Conservation (phyloP, 1,140 invertebrate species). For the Drosophila triauraria region DNA sequence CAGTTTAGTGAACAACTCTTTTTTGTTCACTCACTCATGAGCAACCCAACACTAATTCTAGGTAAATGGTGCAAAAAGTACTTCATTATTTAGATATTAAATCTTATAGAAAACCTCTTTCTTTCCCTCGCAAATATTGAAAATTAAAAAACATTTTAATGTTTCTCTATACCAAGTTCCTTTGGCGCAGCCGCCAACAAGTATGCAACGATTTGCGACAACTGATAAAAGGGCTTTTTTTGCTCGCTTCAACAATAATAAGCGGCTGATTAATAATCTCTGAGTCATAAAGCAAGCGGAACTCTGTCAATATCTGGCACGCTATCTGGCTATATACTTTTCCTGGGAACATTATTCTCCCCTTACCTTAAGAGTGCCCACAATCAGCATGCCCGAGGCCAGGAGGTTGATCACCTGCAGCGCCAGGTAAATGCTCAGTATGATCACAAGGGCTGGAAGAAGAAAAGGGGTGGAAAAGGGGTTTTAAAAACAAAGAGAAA, state of each 20-base stretch:
- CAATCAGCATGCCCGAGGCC: constrained; percentile 51
- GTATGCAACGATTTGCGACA: neutral
- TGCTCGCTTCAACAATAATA: neutral
- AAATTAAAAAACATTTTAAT: too few species aligned
- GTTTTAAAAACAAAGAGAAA: neutral
- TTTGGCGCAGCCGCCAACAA: neutral
- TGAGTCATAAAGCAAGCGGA: constrained; percentile 2
- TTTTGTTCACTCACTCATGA: too few species aligned
- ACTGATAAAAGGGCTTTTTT: neutral
- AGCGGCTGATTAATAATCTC: neutral
- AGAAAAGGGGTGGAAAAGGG: neutral
- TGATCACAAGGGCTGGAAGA: constrained; percentile 32
- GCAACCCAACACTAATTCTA: neutral
- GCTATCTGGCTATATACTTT: neutral
- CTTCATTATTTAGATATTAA: neutral
- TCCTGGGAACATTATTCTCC: neutral
- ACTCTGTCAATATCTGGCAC: neutral
- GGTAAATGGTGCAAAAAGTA: neutral
- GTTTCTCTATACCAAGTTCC: neutral
- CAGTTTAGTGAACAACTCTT: too few species aligned
- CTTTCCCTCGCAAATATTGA: neutral
- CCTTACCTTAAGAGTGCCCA: constrained; percentile 60
- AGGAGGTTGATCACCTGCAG: constrained; percentile 44
- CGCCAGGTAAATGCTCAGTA: constrained; percentile 39
- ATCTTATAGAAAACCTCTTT: neutral